Base-by-base conservation (phyloP, 2,797 vertebrate genomes). In the Pelobates cultripes region DNA sequence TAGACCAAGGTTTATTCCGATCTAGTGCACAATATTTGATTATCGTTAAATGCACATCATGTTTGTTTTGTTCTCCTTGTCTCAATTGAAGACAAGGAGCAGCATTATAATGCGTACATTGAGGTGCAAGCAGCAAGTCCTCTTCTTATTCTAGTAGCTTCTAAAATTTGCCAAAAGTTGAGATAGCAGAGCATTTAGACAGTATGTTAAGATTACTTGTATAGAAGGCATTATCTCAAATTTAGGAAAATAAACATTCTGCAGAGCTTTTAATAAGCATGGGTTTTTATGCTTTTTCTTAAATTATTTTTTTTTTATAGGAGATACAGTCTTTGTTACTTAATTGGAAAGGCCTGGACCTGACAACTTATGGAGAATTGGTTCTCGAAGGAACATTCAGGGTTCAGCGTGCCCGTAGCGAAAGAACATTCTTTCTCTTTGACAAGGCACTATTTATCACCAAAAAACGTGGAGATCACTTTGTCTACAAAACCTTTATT, bases 291-390 rank as follows among this genome's bases (percentile, higher is more conserved):
- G 14, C 4, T 81, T 10, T 10, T 51, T n/a, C n/a, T n/a, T n/a
- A n/a, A n/a, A n/a, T n/a, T n/a, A n/a, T n/a, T n/a, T 28, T 28
- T 61, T 44, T 13, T 43, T 0, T 3, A 0, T 87, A 99, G 98
- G 98, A 99, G 93, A 96, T 99, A 53, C 97, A 99, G 89, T 98
- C 97, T 0, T 91, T 99, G 86, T 94, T 99, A 87, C 95, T 99
- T 87, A 97, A 98, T 88, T 99, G 97, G 97, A 98, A 98, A 86
- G 98, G 97, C 14, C 90, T 95, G 0, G 97, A 99, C 86, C 93
- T 99, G 89, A 97, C 97, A 43, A 97, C 93, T 4, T 99, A 93
- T 0, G 97, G 97, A 17, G 98, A 99, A 84, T 94, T 99, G 61
- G 97, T 98, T 79, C 92, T 99, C 79, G 98, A 99, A 90, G 97